These are phyloP conservation scores for Lithosia quadra DNA, from an alignment of 2,888 invertebrate genomes.

Conservation along the genomic window DNA sequence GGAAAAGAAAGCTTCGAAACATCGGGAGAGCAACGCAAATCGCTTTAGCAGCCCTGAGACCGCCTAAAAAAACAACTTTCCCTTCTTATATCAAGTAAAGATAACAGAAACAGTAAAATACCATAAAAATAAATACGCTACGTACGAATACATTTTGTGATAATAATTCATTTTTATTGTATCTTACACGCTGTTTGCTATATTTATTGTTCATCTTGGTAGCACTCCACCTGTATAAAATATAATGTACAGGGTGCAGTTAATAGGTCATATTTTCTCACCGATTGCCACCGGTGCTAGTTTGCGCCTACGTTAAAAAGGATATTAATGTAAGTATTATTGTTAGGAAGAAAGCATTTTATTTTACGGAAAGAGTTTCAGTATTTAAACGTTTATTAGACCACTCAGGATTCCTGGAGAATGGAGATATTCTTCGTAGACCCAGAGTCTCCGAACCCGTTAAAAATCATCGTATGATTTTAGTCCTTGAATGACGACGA, in stretches of 20 bases:
- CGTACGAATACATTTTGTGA: conserved; percentile 79
- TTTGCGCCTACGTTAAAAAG: conserved; percentile 45
- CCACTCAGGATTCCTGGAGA: neutral
- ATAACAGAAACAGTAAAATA: conserved; percentile 68
- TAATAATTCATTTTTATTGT: conserved; percentile 86
- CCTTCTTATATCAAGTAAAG: conserved; percentile 65
- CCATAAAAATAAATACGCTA: conserved; percentile 72
- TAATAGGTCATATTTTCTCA: conserved; percentile 72
- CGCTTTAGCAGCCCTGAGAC: conserved; percentile 58
- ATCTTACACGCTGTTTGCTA: conserved; percentile 83
- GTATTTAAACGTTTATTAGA: conserved; percentile 20
- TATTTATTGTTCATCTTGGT: conserved; percentile 84
- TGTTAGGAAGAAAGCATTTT: conserved; percentile 42
- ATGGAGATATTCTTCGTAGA: neutral
- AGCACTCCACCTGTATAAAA: conserved; percentile 77
- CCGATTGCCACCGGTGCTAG: conserved; percentile 61
- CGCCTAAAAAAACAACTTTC: conserved; percentile 64
- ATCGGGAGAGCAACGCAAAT: conserved; percentile 54
- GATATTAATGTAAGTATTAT: conserved; percentile 54
- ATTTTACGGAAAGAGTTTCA: conserved; percentile 28
- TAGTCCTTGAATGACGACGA: too few species aligned
- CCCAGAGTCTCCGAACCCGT: neutral
- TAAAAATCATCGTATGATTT: too few species aligned
- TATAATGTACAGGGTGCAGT: conserved; percentile 76
- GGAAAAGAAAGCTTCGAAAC: conserved; percentile 48